These are phyloP conservation scores for Drosophila nasuta DNA, from an alignment of 1,140 invertebrate species.

Conservation along the genomic window DNA sequence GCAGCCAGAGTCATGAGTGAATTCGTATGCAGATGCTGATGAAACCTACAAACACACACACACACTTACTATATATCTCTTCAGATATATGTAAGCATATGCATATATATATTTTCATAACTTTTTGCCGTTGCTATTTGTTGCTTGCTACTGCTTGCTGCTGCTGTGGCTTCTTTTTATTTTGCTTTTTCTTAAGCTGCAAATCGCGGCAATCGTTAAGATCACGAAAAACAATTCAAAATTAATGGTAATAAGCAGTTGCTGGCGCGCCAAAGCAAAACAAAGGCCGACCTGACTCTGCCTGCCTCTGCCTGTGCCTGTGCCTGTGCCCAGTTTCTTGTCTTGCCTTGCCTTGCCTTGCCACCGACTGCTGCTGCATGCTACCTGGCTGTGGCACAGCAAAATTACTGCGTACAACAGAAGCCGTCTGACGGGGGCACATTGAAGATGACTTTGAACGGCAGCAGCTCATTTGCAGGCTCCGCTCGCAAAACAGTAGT, in stretches of 20 bases:
- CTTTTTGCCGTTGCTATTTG: conserved; percentile 16
- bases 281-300: conserved; percentile 56
- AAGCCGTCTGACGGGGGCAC: conserved; percentile 77
- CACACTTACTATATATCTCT: too few relatives aligned
- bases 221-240: conserved; percentile 85
- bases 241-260: conserved; percentile 85
- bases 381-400: conserved; percentile 39
- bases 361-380: neutral
- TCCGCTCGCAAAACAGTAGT: conserved; percentile 53
- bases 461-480: conserved; percentile 53
- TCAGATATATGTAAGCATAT: conserved; percentile 8
- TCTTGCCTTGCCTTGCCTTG: conserved; percentile 20
- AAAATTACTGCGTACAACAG: conserved; percentile 85
- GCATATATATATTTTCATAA: conserved; percentile 77
- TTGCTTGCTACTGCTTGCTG: conserved; percentile 5
- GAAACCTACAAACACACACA: conserved; percentile 14
- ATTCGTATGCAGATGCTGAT: neutral
- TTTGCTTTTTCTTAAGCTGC: conserved; percentile 72
- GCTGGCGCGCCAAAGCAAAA: conserved; percentile 74
- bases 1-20: neutral
- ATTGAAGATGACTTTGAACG: conserved; percentile 34
- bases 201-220: conserved; percentile 84
- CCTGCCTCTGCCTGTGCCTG: conserved; percentile 5
- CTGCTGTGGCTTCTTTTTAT: conserved; percentile 41
- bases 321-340: conserved; percentile 29